Base-by-base conservation (phyloP, 2,888 invertebrate genomes). In the Acleris cristana region DNA sequence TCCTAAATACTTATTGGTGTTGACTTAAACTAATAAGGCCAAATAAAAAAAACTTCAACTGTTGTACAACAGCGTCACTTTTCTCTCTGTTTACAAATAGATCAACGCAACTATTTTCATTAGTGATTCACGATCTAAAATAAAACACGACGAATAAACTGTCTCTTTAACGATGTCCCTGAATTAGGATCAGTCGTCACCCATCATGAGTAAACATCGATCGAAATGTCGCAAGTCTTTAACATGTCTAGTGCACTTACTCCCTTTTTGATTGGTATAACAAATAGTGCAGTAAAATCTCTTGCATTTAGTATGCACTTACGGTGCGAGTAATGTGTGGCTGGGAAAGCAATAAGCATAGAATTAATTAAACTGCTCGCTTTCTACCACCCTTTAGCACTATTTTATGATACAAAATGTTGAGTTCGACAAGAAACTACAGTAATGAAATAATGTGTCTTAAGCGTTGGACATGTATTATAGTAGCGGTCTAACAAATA, bases 121-220 rank as follows among this genome's bases (percentile, higher is more conserved):
- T 18, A 44, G 55, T 60, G 70, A 60, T 52, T 70, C 62, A 67
- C 60, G 40, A 60, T 30, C 67, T 67, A 62, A 48, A 66, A 66
- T 61, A 66, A 72, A 71, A 70, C 70, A 64, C 44, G 67, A 69
- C 64, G 66, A 63, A 55, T 54, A 71, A 71, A 63, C 71, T 70
- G 68, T 71, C 70, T 67, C 77, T 76, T 84, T 85, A 81, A 85
- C 81, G 85, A 86, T 82, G 82, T 83, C 85, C 84, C 80, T 65
- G 79, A 85, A 82, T 86, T 83, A 88, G 85, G 86, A 80, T 80
- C 80, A 79, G 77, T 81, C 84, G 79, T 81, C 83, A 74, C 75
- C 74, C 76, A 73, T 77, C 76, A 77, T 76, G 77, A 79, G 77
- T 75, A 78, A 18, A 44, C 10, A 23, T n/a, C 1, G 21, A 52